These are phyloP conservation scores for Dioctria rufipes DNA, from an alignment of 2,888 invertebrate species.

Conservation along the genomic window DNA sequence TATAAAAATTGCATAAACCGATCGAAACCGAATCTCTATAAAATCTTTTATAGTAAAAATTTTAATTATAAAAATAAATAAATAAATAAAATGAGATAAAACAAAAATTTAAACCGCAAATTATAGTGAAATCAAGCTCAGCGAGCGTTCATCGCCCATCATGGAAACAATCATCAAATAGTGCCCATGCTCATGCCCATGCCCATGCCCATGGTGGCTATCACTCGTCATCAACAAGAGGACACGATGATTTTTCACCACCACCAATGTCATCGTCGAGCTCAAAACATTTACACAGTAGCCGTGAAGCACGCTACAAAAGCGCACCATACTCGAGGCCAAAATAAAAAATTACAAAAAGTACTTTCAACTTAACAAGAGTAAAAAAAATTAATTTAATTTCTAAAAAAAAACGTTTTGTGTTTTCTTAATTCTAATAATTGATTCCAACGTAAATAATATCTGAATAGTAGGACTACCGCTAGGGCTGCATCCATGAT, in stretches of 20 bases:
- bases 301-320: constrained; percentile 73
- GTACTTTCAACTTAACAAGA: background rate
- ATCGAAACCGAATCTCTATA: constrained; percentile 16
- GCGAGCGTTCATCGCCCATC: constrained; percentile 55
- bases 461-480: too few species aligned
- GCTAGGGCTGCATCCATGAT: too few species aligned
- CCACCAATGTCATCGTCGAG: constrained; percentile 9
- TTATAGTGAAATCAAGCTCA: constrained; percentile 55
- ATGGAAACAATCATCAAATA: constrained; percentile 60
- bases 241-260: constrained; percentile 56
- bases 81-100: constrained; percentile 47
- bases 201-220: constrained; percentile 49
- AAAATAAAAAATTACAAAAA: constrained; percentile 53
- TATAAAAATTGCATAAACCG: constrained; percentile 1
- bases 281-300: constrained; percentile 56
- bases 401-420: too few species aligned
- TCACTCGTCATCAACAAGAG: constrained; percentile 57
- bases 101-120: constrained; percentile 50
- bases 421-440: too few species aligned
- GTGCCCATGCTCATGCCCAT: constrained; percentile 42
- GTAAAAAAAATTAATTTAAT: too few species aligned
- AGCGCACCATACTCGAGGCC: constrained; percentile 75
- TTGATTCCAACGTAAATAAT: too few species aligned
- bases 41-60: constrained; percentile 26
- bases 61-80: constrained; percentile 4